A percentile compares a stretch with the other conserved stretches of the same genome.
Evolutionary conservation across 2,888 invertebrate species (phyloP).

Genomic region (Temnothorax rugatulus): DNA sequence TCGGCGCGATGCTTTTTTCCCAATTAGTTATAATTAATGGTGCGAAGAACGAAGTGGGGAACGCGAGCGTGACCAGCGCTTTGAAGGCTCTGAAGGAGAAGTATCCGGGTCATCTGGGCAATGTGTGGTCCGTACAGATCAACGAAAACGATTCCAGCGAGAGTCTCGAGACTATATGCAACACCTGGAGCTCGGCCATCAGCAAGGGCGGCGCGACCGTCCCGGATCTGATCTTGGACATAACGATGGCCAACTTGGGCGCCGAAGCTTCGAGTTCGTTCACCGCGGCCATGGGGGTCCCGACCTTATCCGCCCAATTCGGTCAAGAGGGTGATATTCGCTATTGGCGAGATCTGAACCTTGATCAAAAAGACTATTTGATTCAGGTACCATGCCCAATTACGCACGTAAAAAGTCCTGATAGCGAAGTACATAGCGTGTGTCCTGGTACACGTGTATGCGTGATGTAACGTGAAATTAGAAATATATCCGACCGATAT

Average conservation of each 20-base stretch:
- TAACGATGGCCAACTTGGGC: slow-evolving; percentile 92
- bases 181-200: slow-evolving; percentile 78
- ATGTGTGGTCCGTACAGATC: slow-evolving; percentile 76
- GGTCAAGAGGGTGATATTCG: slow-evolving; percentile 94
- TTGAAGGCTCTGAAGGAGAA: slow-evolving; percentile 78
- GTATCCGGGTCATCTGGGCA: slow-evolving; percentile 77
- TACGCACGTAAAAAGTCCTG: background rate
- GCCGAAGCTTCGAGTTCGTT: slow-evolving; percentile 96
- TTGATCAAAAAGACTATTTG: slow-evolving; percentile 87
- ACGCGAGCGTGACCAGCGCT: slow-evolving; percentile 79
- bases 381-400: slow-evolving; percentile 54
- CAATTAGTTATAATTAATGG: slow-evolving; percentile 82
- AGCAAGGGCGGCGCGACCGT: slow-evolving; percentile 88
- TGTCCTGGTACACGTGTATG: background rate
- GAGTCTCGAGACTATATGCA: slow-evolving; percentile 79
- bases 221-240: slow-evolving; percentile 94
- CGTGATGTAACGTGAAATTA: background rate
- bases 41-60: slow-evolving; percentile 78
- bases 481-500: background rate
- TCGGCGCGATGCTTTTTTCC: slow-evolving; percentile 27
- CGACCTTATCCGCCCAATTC: slow-evolving; percentile 94
- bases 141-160: slow-evolving; percentile 77
- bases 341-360: slow-evolving; percentile 93
- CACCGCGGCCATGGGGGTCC: slow-evolving; percentile 92
- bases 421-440: background rate